A percentile compares a stretch with the other conserved stretches of the same genome.
Evolutionary conservation across 2,113 vertebrate genomes (phyloP).

Genomic region (Lepus timidus): DNA sequence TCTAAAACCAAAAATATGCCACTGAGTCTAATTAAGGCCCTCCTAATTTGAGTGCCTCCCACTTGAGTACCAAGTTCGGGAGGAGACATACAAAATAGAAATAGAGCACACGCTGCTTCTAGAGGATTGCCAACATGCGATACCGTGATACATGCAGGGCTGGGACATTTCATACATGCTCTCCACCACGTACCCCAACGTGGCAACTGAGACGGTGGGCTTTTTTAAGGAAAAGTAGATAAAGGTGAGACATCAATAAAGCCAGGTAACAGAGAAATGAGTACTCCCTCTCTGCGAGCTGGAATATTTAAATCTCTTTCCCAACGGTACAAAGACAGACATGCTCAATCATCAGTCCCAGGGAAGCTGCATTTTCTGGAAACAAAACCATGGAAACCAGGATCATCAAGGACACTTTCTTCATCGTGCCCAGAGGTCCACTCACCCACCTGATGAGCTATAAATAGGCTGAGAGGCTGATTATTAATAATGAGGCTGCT

Average conservation of each 20-base stretch:
- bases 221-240: conserved; percentile 17
- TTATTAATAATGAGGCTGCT: conserved; percentile 52
- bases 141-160: conserved; percentile 32
- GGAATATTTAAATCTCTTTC: conserved; percentile 35
- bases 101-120: conserved; percentile 69
- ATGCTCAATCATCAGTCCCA: background rate
- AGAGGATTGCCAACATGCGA: conserved; percentile 58
- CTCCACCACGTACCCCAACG: background rate
- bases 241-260: conserved; percentile 17
- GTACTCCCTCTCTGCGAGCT: background rate
- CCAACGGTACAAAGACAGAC: background rate
- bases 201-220: background rate
- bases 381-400: conserved; percentile 32
- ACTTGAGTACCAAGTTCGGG: conserved; percentile 78
- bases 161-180: background rate
- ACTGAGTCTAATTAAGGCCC: conserved; percentile 77
- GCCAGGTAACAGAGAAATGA: background rate
- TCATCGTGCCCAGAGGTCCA: background rate
- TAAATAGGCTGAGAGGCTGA: conserved; percentile 33
- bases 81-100: conserved; percentile 81
- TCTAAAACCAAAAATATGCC: conserved; percentile 79
- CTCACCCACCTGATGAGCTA: background rate
- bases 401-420: background rate
- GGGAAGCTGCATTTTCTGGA: conserved; percentile 18
- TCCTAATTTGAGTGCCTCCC: conserved; percentile 81